A percentile compares a stretch with the other conserved stretches of the same genome.
Conservation (phyloP, 2,113 vertebrate species). For the Oncorhynchus keta region DNA sequence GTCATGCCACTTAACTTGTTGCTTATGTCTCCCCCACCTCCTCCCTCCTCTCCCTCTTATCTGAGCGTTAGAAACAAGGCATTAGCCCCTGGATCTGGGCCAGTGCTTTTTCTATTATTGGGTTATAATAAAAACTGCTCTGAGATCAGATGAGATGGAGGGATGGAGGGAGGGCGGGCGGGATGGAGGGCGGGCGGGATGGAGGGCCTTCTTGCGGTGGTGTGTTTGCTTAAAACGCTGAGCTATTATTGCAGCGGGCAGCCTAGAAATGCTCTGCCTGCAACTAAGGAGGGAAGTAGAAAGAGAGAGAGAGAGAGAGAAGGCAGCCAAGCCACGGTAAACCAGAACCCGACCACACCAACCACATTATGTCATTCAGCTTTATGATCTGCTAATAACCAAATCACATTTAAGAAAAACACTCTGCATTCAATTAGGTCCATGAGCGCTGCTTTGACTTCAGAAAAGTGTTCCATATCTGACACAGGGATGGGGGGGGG, state of each 20-base stretch:
- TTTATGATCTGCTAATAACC: conserved; percentile 72
- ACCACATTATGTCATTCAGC: conserved; percentile 72
- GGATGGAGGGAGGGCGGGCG: background rate
- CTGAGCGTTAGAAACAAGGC: conserved; percentile 50
- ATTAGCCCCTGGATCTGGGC: conserved; percentile 53
- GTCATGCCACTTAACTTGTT: background rate
- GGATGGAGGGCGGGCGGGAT: conserved; percentile 10
- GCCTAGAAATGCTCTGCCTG: conserved; percentile 64
- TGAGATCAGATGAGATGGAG: conserved; percentile 49
- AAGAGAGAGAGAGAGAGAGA: background rate
- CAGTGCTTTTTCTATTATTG: conserved; percentile 51
- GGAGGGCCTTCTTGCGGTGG: conserved; percentile 51
- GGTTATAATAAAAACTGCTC: conserved; percentile 47
- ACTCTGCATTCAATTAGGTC: conserved; percentile 62
- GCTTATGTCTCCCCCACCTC: conserved; percentile 10
- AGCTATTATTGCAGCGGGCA: conserved; percentile 57
- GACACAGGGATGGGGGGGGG: background rate
- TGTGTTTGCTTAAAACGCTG: conserved; percentile 72
- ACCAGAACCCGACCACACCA: conserved; percentile 58
- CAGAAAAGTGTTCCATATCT: conserved; percentile 36
- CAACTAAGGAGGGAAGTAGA: conserved; percentile 14
- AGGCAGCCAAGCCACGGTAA: conserved; percentile 40
- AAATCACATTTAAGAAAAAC: conserved; percentile 63
- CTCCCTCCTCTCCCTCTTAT: conserved; percentile 19
- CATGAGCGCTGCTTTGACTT: conserved; percentile 42